phyloP scores from a whole-genome alignment of 1,140 invertebrate species.

The Nephotettix cincticeps region DNA sequence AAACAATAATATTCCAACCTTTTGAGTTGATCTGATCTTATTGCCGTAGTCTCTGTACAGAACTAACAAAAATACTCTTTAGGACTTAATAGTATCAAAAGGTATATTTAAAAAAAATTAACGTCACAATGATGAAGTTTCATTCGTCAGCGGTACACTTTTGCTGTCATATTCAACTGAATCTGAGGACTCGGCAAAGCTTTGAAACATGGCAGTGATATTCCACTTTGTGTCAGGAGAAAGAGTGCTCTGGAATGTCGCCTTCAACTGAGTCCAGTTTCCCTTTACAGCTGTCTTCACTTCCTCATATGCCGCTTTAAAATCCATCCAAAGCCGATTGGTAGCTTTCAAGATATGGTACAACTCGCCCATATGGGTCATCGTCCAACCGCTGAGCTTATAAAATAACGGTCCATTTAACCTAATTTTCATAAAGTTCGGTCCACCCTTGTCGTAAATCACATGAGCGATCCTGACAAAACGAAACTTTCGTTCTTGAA shows the following conservation, averaged over 20 bases:
- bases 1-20: too few species aligned
- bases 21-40: too few species aligned
- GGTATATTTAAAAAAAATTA: too few species aligned
- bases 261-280: slow-evolving; percentile 4
- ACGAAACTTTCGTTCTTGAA: background rate
- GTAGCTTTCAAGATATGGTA: background rate
- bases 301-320: background rate
- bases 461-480: slow-evolving; percentile 8
- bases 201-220: background rate
- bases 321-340: background rate
- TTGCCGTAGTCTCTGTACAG: too few species aligned
- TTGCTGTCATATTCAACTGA: background rate
- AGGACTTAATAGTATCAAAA: too few species aligned
- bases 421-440: background rate
- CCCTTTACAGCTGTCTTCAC: background rate
- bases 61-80: too few species aligned
- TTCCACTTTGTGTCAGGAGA: background rate
- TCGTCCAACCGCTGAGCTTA: background rate
- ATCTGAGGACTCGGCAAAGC: background rate
- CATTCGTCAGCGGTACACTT: background rate
- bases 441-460: slow-evolving; percentile 15
- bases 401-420: background rate
- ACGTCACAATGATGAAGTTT: too few species aligned
- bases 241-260: background rate
- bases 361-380: background rate